phyloP scores from a whole-genome alignment of 2,797 vertebrate genomes.

The Monodelphis domestica region DNA sequence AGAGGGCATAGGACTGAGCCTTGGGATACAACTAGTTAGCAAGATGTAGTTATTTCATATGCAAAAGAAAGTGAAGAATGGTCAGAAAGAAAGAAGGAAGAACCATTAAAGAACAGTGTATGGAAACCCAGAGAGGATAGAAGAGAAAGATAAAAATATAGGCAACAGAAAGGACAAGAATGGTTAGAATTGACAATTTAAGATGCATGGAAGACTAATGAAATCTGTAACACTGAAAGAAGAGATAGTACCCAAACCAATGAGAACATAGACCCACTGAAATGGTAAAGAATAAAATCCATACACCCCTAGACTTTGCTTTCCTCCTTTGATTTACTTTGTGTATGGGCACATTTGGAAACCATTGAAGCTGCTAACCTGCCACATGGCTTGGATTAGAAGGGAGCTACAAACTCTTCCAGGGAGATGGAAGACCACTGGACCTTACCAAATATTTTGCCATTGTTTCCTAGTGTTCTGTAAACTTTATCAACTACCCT shows the following conservation, averaged over 20 bases:
- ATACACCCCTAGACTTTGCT: background rate
- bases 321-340: background rate
- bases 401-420: background rate
- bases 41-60: background rate
- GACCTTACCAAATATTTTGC: background rate
- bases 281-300: background rate
- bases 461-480: background rate
- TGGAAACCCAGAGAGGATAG: background rate
- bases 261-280: background rate
- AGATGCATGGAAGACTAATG: background rate
- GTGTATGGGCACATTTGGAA: background rate
- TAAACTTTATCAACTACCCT: background rate
- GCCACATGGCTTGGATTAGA: background rate
- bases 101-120: background rate
- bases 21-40: background rate
- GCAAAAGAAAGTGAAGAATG: background rate
- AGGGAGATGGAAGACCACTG: background rate
- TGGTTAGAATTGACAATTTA: background rate
- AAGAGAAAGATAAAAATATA: background rate
- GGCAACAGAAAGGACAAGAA: background rate
- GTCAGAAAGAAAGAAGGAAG: background rate
- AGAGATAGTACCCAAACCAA: background rate
- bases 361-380: background rate
- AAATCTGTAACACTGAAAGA: background rate
- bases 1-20: background rate